Percentiles rank a stretch among this genome's conserved stretches.
These are phyloP conservation scores for Pyxicephalus adspersus DNA, from an alignment of 2,113 vertebrate genomes.

Conservation along the genomic window DNA sequence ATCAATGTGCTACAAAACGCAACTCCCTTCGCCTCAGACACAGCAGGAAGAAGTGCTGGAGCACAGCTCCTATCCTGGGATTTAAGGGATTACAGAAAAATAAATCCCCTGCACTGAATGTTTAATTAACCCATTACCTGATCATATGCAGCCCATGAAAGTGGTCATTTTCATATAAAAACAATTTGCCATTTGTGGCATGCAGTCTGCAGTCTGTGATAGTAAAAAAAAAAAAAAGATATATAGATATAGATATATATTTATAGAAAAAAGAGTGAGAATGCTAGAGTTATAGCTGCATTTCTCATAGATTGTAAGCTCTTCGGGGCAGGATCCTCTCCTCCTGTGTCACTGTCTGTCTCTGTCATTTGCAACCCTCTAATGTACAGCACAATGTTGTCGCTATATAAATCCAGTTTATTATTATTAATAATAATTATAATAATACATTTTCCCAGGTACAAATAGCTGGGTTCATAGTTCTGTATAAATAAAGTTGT, in stretches of 20 bases:
- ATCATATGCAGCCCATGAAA: constrained; percentile 21
- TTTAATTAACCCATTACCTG: constrained; percentile 55
- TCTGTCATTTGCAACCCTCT: too few relatives aligned
- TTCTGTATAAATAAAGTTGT: neutral
- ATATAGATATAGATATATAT: too few relatives aligned
- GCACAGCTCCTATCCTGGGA: neutral
- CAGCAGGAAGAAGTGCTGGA: accelerated
- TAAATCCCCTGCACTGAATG: constrained; percentile 38
- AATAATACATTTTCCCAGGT: neutral
- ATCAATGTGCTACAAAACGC: constrained; percentile 59
- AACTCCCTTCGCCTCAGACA: neutral
- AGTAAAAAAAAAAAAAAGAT: neutral
- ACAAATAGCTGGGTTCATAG: neutral
- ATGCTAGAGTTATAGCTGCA: neutral
- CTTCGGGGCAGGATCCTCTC: too few relatives aligned
- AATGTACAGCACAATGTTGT: too few relatives aligned
- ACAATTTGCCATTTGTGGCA: constrained; percentile 10
- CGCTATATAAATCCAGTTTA: too few relatives aligned
- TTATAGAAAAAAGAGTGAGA: too few relatives aligned
- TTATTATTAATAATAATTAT: too few relatives aligned
- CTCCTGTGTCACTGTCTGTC: too few relatives aligned
- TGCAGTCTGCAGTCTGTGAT: neutral
- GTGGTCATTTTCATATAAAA: constrained; percentile 31
- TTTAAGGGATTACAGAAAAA: constrained; percentile 62
- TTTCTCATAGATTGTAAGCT: too few relatives aligned